Evolutionary conservation across 2,888 invertebrate species (phyloP), one percentile per base, ranked within the genome.

Genomic region (Lepidochrysops patricia): DNA sequence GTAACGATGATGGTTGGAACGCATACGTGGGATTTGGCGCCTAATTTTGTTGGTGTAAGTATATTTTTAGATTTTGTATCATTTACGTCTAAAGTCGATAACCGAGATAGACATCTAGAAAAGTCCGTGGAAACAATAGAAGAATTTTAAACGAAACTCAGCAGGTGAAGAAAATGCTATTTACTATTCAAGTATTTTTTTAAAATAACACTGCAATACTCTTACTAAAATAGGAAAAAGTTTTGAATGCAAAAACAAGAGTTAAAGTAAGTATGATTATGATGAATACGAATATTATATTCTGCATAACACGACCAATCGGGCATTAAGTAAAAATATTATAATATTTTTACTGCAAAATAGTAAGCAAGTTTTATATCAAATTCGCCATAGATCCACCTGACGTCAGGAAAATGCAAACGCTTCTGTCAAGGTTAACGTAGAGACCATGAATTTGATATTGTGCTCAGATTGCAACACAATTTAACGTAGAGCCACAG

Each of bases 11-110:
- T 61, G 70, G 61, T 58, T 61, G 64, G 67, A 66, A 62, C 67
- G 64, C 66, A 63, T 63, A 66, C 69, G 72, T 70, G 70, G 71
- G 71, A 63, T 60, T 62, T 34, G 48, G 62, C 57, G 60, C 60
- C 61, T 64, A 57, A 62, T 65, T 65, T 58, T 19, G 63, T 64
- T 25, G 29, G 48, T 13, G 26, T 13, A n/a, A n/a, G 43, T 2
- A 15, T 26, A 26, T 50, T 13, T 50, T 13, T 50, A 26, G 50
- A 26, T 50, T 26, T 50, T 7, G 7, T 50, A 25, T 26, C 26
- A 26, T 49, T 3, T 26, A 50, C 15, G 25, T 50, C n/a, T n/a
- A 26, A 50, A 50, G n/a, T 26, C 26, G n/a, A 4, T 2, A n/a
- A 25, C 12, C 49, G 25, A 26, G 25, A 50, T 43, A 4, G 23